Base-by-base conservation (phyloP, 1,140 invertebrate genomes). In the Chrysopa pallens region DNA sequence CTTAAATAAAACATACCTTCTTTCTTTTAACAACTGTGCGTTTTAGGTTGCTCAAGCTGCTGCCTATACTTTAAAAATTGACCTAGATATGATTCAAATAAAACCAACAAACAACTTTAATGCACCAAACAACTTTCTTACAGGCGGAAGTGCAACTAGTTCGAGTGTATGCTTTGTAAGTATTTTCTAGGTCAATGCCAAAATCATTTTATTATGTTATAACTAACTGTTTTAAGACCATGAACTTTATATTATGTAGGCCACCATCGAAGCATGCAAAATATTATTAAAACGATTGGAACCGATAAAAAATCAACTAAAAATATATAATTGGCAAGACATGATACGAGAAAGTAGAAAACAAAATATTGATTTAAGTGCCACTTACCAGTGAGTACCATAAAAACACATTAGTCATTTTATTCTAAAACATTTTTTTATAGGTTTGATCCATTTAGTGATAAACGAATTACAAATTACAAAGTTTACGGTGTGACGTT, bases 141-240 rank as follows among this genome's bases (percentile, higher is more conserved):
- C 77, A 8, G 83, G 77, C 11, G 82, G 80, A 0, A 80, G 79
- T 50, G 57, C 79, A 5, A 73, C 78, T 0, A 82, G 78, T 54
- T 84, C 89, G 57, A 58, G 67, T 8, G 67, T 73, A 8, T 72
- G 71, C 42, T 75, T 68, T 48, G 78, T 77, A 66, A 66, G 64
- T 46, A 36, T 13, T 38, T 37, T 12, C 6, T 12, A 9, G 31
- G 31, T 23, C 17, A 23, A 40, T n/a, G n/a, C 29, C 17, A 38
- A 14, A n/a, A 37, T n/a, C 15, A 11, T 37, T 33, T 33, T 38
- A 42, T 12, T 31, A 14, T 1, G 23, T 40, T 41, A 46, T 37
- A 33, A 9, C 40, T 37, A 33, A 9, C 40, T 28, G 43, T 45
- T 44, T 28, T 36, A 42, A 11, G 39, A n/a, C 39, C 23, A 31